A percentile compares a stretch with the other conserved stretches of the same genome.
Evolutionary conservation across 2,113 vertebrate species (phyloP).

Genomic region (Bettongia penicillata): DNA sequence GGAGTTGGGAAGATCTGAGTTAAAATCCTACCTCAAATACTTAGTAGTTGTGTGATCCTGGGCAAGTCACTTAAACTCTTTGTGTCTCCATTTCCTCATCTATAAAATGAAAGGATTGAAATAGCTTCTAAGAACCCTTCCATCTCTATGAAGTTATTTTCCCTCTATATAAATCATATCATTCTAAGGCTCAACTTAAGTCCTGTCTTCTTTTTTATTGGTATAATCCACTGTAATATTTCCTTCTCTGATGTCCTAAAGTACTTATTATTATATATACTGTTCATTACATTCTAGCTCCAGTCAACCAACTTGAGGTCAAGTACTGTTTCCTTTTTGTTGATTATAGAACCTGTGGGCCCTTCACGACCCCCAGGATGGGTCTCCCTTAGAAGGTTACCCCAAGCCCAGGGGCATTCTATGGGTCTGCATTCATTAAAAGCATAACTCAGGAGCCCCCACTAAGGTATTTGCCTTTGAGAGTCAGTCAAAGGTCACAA

Average conservation of each 20-base stretch:
- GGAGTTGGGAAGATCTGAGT: neutral
- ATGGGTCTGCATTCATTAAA: neutral
- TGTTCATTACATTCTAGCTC: neutral
- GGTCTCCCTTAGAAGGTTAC: neutral
- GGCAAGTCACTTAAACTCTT: neutral
- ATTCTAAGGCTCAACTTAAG: neutral
- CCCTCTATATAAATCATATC: neutral
- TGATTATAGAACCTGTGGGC: neutral
- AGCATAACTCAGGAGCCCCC: neutral
- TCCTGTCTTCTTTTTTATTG: neutral
- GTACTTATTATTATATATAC: neutral
- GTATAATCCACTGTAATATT: neutral
- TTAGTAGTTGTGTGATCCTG: neutral
- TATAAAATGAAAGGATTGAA: neutral
- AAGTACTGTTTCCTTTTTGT: neutral
- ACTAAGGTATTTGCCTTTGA: neutral
- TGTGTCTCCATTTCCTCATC: neutral
- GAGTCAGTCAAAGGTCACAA: neutral
- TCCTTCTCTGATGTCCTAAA: neutral
- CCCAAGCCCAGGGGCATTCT: neutral
- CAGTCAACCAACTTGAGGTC: neutral
- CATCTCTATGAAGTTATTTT: neutral
- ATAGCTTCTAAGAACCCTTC: neutral
- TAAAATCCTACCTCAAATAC: neutral
- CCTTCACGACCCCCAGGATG: neutral